These are phyloP conservation scores for Dendropsophus ebraccatus DNA, from an alignment of 2,113 vertebrate species.

Conservation along the genomic window DNA sequence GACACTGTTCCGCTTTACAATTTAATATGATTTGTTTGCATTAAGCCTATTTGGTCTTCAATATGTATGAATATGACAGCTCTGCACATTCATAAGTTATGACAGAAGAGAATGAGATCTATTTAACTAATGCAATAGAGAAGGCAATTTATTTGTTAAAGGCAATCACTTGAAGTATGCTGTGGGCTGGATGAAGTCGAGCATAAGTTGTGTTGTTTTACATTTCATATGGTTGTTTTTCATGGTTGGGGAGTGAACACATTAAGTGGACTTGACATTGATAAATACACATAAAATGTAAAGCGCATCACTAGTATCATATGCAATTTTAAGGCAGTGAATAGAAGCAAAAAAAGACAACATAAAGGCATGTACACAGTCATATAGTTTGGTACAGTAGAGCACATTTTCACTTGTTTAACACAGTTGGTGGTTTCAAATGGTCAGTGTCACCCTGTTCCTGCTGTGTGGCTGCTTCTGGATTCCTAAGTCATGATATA, in stretches of 20 bases:
- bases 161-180: background rate
- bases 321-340: background rate
- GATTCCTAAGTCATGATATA: too few relatives aligned
- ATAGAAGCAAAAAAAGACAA: background rate
- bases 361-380: background rate
- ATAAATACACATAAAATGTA: background rate
- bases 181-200: background rate
- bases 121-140: constrained; percentile 28
- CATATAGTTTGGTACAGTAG: background rate
- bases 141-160: constrained; percentile 22
- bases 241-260: background rate
- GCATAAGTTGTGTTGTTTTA: constrained; percentile 6
- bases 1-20: constrained; percentile 30
- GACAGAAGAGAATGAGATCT: constrained; percentile 17
- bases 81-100: constrained; percentile 17
- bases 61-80: constrained; percentile 31
- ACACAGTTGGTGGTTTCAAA: too few relatives aligned
- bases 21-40: constrained; percentile 45
- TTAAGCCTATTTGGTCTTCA: constrained; percentile 11
- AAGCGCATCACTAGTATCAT: background rate
- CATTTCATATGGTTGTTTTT: background rate
- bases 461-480: too few relatives aligned
- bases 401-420: too few relatives aligned
- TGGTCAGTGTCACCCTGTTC: too few relatives aligned
- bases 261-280: background rate